Evolutionary conservation across 2,888 invertebrate genomes (phyloP).

Genomic region (Eupeodes latifasciatus): DNA sequence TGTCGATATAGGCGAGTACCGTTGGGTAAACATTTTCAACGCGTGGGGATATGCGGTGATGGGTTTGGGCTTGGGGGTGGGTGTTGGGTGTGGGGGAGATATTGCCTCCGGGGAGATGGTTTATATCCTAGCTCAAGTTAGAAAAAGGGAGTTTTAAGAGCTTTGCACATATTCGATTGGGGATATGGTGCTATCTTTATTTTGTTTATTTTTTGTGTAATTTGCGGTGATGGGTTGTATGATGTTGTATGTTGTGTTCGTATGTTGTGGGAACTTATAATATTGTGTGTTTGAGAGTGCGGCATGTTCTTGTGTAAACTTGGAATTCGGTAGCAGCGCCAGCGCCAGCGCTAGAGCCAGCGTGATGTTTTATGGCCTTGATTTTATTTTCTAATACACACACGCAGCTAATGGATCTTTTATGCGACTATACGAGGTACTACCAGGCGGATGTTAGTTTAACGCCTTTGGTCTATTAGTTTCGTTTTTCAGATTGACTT

Average conservation of each 20-base stretch:
- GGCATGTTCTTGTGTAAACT: constrained; percentile 54
- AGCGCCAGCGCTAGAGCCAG: background rate
- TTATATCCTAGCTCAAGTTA: constrained; percentile 51
- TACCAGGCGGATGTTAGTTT: constrained; percentile 61
- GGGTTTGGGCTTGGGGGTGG: background rate
- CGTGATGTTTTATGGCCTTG: constrained; percentile 66
- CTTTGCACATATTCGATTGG: constrained; percentile 73
- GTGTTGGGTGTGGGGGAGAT: background rate
- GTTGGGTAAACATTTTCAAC: constrained; percentile 49
- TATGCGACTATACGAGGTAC: constrained; percentile 53
- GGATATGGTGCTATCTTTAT: constrained; percentile 47
- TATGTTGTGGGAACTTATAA: background rate
- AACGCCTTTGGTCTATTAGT: constrained; percentile 70
- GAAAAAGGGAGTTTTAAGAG: constrained; percentile 61
- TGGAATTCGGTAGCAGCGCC: constrained; percentile 39
- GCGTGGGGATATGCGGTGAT: background rate
- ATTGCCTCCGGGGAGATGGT: constrained; percentile 36
- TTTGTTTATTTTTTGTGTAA: constrained; percentile 5
- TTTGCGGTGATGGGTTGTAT: constrained; percentile 35
- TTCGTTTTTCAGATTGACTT: constrained; percentile 58
- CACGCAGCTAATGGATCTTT: constrained; percentile 71
- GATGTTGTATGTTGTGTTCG: background rate
- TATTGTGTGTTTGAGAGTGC: constrained; percentile 15
- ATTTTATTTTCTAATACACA: constrained; percentile 68
- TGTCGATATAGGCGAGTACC: constrained; percentile 50